phyloP scores from a whole-genome alignment of 1,140 invertebrate genomes.

The Aporrectodea caliginosa region DNA sequence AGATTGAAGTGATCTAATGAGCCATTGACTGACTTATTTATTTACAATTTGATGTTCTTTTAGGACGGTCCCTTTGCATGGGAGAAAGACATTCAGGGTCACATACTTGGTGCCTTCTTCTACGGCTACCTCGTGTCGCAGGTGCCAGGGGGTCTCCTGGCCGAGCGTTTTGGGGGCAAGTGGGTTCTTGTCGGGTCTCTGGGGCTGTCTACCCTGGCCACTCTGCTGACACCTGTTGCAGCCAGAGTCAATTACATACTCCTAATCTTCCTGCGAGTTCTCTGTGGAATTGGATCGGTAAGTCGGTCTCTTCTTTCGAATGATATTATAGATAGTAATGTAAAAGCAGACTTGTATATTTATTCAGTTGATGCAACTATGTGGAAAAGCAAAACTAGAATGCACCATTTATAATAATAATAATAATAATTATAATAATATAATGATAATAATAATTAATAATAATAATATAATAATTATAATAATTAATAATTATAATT shows the following conservation, averaged over 20 bases:
- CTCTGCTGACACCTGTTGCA: constrained; percentile 47
- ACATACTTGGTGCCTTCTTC: constrained; percentile 53
- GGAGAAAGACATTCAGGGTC: constrained; percentile 50
- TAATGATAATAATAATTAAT: too few species aligned
- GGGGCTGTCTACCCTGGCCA: constrained; percentile 40
- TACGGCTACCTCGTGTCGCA: constrained; percentile 54
- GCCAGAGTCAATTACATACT: constrained; percentile 41
- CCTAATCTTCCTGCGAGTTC: constrained; percentile 45
- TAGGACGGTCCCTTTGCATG: constrained; percentile 52
- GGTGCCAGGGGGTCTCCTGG: constrained; percentile 37
- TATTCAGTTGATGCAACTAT: too few species aligned
- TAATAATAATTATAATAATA: too few species aligned
- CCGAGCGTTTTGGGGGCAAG: background rate
- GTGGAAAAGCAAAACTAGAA: too few species aligned
- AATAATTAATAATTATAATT: too few species aligned
- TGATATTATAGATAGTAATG: too few species aligned
- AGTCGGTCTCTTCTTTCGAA: too few species aligned
- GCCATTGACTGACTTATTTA: background rate
- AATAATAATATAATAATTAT: too few species aligned
- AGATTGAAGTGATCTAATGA: background rate
- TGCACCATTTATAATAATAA: too few species aligned
- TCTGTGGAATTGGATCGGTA: constrained; percentile 50
- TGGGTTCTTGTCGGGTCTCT: constrained; percentile 36
- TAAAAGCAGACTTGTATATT: too few species aligned
- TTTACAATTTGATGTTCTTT: background rate